Evolutionary conservation across 2,797 vertebrate species (phyloP), one percentile per base, ranked within the genome.

Genomic region (Chanos chanos): DNA sequence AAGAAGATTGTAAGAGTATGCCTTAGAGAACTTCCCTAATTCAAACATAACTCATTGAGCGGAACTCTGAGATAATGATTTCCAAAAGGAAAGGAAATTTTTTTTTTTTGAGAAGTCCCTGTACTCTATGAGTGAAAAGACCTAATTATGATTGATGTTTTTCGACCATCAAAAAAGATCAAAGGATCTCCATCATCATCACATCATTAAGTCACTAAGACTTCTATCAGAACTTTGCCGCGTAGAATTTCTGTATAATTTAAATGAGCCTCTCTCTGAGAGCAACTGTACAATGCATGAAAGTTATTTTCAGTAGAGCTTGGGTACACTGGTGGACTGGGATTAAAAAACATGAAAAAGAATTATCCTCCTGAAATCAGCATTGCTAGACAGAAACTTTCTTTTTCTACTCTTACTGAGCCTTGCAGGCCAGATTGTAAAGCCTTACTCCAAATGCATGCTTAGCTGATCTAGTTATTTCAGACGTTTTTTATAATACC

Each of bases 11-110:
- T 82, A 80, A n/a, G 58, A 85, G 78, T 77, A 89, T 87, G 86
- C 87, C 88, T 90, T 88, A 87, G 87, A 90, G 85, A 84, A 86
- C n/a, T n/a, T n/a, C n/a, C n/a, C n/a, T n/a, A n/a, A n/a, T n/a
- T n/a, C n/a, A n/a, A 10, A 12, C 31, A 37, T 37, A 18, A 7
- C 37, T 15, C 3, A 15, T 9, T 15, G 18, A 49, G 18, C 51
- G 22, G 39, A 59, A 51, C 31, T 18, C 4, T 24, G 53, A 64
- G 55, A 40, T 40, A n/a, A n/a, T n/a, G n/a, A n/a, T n/a, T n/a
- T n/a, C n/a, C n/a, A n/a, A n/a, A n/a, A n/a, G n/a, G n/a, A n/a
- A n/a, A n/a, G n/a, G n/a, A n/a, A n/a, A n/a, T n/a, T n/a, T n/a
- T n/a, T n/a, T n/a, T n/a, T n/a, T n/a, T n/a, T n/a, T n/a, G n/a